These are phyloP conservation scores for Tokudaia tokunoshimensis DNA, from an alignment of 2,797 vertebrate species.

Conservation along the genomic window DNA sequence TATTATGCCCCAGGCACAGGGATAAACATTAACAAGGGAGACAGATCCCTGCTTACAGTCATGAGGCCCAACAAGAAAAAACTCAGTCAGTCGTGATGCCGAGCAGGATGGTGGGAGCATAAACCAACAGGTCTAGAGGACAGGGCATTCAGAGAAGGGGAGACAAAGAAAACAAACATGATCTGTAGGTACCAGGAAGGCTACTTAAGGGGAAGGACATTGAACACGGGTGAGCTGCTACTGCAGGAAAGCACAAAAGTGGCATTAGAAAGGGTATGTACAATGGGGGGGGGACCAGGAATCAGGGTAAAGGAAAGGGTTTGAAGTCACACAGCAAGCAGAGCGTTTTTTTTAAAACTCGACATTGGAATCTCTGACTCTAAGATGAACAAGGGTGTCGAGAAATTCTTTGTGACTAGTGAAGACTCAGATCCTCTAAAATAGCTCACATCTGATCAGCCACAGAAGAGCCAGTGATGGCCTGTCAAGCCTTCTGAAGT, in stretches of 20 bases:
- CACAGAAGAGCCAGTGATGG: not conserved
- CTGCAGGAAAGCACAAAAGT: not conserved
- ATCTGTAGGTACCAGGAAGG: not conserved
- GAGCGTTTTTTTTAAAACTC: not conserved
- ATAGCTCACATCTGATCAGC: slow-evolving; percentile 34
- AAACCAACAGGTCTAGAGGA: not conserved
- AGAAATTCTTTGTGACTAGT: slow-evolving; percentile 62
- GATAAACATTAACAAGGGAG: not conserved
- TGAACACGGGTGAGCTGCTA: not conserved
- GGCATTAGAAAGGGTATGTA: not conserved
- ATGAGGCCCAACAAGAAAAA: not conserved
- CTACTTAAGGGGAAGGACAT: not conserved
- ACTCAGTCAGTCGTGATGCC: not conserved
- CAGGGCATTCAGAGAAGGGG: not conserved
- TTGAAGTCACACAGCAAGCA: slow-evolving; percentile 14
- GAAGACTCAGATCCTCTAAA: slow-evolving; percentile 53
- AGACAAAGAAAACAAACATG: not conserved
- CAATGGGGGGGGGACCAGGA: fast-evolving
- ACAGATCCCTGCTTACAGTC: not conserved
- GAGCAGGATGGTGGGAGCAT: not conserved
- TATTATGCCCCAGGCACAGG: not conserved
- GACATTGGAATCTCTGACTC: not conserved
- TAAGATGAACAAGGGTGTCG: slow-evolving; percentile 8
- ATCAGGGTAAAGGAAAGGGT: not conserved
- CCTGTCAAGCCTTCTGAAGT: not conserved